Evolutionary conservation across 2,888 invertebrate genomes (phyloP).

Genomic region (Stenurella melanura): DNA sequence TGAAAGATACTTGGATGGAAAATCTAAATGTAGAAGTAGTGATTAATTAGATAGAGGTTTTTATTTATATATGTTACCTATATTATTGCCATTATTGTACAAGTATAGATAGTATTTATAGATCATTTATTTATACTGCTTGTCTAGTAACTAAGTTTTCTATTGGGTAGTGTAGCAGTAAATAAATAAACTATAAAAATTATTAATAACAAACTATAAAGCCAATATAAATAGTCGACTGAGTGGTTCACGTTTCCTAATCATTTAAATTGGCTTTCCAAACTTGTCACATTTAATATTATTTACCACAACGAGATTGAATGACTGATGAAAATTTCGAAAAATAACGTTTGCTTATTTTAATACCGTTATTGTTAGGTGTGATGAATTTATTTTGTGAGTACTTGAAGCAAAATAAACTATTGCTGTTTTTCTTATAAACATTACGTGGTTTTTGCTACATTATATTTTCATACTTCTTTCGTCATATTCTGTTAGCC

Average conservation of each 20-base stretch:
- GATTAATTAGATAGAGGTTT: too few relatives aligned
- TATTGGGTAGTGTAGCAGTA: too few relatives aligned
- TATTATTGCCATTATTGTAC: too few relatives aligned
- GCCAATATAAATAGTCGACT: not conserved
- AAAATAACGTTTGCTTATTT: slow-evolving; percentile 12
- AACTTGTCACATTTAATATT: not conserved
- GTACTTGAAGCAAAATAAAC: slow-evolving; percentile 23
- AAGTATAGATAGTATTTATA: too few relatives aligned
- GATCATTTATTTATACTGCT: too few relatives aligned
- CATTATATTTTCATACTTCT: slow-evolving; percentile 63
- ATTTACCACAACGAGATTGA: not conserved
- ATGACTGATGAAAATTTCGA: slow-evolving; percentile 10
- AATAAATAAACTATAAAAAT: too few relatives aligned
- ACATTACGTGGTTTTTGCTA: slow-evolving; percentile 36
- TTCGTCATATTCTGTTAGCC: slow-evolving; percentile 58
- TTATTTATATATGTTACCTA: too few relatives aligned
- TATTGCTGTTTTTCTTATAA: slow-evolving; percentile 39
- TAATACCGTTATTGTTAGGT: slow-evolving; percentile 28
- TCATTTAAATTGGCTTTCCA: not conserved
- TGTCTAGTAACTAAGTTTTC: too few relatives aligned
- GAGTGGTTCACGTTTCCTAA: not conserved
- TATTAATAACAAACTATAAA: not conserved
- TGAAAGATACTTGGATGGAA: too few relatives aligned
- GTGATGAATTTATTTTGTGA: slow-evolving; percentile 24
- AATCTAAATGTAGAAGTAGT: too few relatives aligned